These are phyloP conservation scores for Puffinus mauretanicus DNA, from an alignment of 2,113 vertebrate genomes.

Conservation along the genomic window DNA sequence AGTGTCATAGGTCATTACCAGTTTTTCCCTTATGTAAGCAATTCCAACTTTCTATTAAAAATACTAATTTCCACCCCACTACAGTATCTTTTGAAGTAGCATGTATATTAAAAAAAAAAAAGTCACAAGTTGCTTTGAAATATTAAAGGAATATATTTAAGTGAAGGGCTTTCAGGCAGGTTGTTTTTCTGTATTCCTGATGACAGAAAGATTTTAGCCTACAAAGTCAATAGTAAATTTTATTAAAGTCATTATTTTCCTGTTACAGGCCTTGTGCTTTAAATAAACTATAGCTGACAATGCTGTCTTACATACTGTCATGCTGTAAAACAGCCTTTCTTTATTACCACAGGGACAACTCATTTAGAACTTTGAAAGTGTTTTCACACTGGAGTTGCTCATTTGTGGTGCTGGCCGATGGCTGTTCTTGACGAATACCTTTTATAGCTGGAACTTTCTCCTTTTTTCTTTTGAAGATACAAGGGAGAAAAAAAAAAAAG, in stretches of 20 bases:
- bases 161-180: conserved; percentile 77
- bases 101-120: conserved; percentile 74
- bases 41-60: conserved; percentile 79
- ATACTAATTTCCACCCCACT: conserved; percentile 79
- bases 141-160: conserved; percentile 86
- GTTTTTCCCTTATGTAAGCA: conserved; percentile 80
- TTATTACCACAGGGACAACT: conserved; percentile 90
- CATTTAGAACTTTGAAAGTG: conserved; percentile 76
- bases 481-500: not conserved
- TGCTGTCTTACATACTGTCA: conserved; percentile 77
- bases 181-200: conserved; percentile 78
- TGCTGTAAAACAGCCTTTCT: conserved; percentile 86
- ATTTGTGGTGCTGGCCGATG: conserved; percentile 68
- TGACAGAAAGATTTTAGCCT: conserved; percentile 82
- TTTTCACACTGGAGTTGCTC: conserved; percentile 70
- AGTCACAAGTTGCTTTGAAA: conserved; percentile 79
- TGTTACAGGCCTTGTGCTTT: conserved; percentile 75
- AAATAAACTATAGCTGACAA: conserved; percentile 82
- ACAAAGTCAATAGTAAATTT: conserved; percentile 86
- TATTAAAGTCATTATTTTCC: conserved; percentile 87
- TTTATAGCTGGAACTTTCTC: conserved; percentile 48
- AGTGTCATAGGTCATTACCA: conserved; percentile 76
- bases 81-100: conserved; percentile 76
- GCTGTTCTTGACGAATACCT: conserved; percentile 71
- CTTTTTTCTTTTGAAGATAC: conserved; percentile 59